A percentile compares a stretch with the other conserved stretches of the same genome.
Conservation (phyloP, 2,888 invertebrate genomes). For the Cristatella mucedo region DNA sequence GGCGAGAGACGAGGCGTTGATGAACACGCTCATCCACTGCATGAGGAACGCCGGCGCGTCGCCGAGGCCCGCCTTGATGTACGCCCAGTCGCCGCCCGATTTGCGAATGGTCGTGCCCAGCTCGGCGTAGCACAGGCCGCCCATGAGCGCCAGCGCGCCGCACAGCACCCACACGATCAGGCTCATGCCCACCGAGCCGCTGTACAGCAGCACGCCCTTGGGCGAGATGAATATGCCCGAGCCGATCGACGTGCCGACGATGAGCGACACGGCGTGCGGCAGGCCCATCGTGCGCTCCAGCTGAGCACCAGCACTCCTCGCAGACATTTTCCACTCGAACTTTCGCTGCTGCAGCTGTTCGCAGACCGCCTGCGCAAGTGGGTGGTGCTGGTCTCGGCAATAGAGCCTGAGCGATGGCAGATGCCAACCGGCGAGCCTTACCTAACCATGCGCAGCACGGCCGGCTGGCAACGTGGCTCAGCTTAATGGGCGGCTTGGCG, state of each 20-base stretch:
- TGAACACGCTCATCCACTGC: conserved; percentile 1
- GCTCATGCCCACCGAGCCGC: conserved; percentile 43
- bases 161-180: conserved; percentile 6
- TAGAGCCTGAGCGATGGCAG: no score
- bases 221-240: conserved; percentile 7
- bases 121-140: conserved; percentile 4
- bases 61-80: conserved; percentile 6
- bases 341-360: no score
- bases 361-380: no score
- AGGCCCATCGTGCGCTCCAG: no score
- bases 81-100: conserved; percentile 8
- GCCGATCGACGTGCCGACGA: background rate
- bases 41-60: conserved; percentile 6
- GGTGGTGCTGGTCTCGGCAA: no score
- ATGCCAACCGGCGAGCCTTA: no score
- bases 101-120: conserved; percentile 1
- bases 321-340: no score
- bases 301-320: no score
- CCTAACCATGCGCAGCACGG: no score
- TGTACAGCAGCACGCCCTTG: conserved; percentile 5
- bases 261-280: background rate
- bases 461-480: no score
- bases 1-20: background rate
- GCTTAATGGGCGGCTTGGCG: no score
- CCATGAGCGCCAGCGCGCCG: background rate